Evolutionary conservation across 2,888 invertebrate genomes (phyloP).

Genomic region (Noctuana brunneofusca): DNA sequence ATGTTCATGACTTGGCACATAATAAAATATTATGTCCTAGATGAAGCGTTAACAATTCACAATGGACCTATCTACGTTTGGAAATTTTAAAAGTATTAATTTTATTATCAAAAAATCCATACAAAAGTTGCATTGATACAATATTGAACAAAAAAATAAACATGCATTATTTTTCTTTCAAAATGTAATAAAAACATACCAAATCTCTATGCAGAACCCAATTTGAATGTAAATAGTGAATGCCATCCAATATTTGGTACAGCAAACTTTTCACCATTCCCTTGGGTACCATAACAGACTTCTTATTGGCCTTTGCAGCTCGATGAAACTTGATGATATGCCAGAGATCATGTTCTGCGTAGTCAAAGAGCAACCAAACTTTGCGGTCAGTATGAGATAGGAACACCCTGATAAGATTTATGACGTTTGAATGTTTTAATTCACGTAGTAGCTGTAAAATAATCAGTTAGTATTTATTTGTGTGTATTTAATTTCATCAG

Average conservation of each 20-base stretch:
- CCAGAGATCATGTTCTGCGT: constrained; percentile 99
- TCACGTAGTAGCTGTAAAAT: constrained; percentile 93
- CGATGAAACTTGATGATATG: constrained; percentile 99
- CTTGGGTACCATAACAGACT: constrained; percentile 96
- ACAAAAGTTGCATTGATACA: not conserved
- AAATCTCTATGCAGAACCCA: constrained; percentile 99
- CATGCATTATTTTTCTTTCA: not conserved
- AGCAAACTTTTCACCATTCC: constrained; percentile 98
- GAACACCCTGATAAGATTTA: constrained; percentile 97
- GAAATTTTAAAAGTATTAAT: too few species aligned
- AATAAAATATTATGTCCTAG: too few species aligned
- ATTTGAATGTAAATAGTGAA: constrained; percentile 99
- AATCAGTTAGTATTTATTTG: not conserved
- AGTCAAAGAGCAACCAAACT: constrained; percentile 98
- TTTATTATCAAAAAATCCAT: too few species aligned
- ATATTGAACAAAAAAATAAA: not conserved
- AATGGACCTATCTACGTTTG: too few species aligned
- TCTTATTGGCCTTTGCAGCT: constrained; percentile 98
- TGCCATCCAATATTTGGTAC: constrained; percentile 99
- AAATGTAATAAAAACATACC: constrained; percentile 75
- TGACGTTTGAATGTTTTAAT: constrained; percentile 98
- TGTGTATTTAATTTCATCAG: constrained; percentile 39
- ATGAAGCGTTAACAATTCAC: too few species aligned
- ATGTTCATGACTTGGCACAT: too few species aligned
- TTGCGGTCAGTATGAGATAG: constrained; percentile 97